Base-by-base conservation (phyloP, 2,113 vertebrate genomes). In the Epinephelus moara region DNA sequence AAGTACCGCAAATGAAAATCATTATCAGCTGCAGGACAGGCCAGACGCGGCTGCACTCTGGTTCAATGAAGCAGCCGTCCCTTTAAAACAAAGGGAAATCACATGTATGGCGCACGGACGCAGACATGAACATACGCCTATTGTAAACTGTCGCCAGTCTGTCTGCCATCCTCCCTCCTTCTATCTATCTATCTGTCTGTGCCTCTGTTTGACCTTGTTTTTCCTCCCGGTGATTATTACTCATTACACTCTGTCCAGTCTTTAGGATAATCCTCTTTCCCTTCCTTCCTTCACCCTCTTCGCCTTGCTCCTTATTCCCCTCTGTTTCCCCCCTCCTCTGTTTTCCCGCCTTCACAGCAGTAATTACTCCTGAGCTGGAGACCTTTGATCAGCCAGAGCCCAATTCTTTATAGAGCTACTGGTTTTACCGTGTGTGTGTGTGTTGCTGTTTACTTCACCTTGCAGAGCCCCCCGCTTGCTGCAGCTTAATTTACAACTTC, bases 1-100 rank as follows among this genome's bases (percentile, higher is more conserved):
- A 92, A 88, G 86, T 25, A 85, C 80, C 50, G 27, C 80, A 84
- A 91, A 91, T 86, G 90, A 93, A 94, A 94, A 94, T 90, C 90
- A 93, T 94, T 93, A 94, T 93, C 90, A 92, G 93, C 87, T 93
- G 92, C 68, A 82, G 91, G 93, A 93, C 86, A 72, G 84, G 69
- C 77, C 86, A 87, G 90, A 92, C 89, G 62, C 70, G 19, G 64
- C 80, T 81, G 80, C 75, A 73, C 75, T 88, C 81, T 0, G 62
- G 61, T 84, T 84, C 86, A 89, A 60, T 70, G 75, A 73, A 81
- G 80, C 76, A 74, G 81, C 63, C 37, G 70, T 84, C 85, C 72
- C 50, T 85, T 89, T 87, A 87, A 91, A 92, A 87, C 75, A 70
- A 80, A 85, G 85, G 64, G 53, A 80, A 90, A 86, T 89, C 72